Evolutionary conservation across 2,888 invertebrate species (phyloP).

Genomic region (Clusia tigrina): DNA sequence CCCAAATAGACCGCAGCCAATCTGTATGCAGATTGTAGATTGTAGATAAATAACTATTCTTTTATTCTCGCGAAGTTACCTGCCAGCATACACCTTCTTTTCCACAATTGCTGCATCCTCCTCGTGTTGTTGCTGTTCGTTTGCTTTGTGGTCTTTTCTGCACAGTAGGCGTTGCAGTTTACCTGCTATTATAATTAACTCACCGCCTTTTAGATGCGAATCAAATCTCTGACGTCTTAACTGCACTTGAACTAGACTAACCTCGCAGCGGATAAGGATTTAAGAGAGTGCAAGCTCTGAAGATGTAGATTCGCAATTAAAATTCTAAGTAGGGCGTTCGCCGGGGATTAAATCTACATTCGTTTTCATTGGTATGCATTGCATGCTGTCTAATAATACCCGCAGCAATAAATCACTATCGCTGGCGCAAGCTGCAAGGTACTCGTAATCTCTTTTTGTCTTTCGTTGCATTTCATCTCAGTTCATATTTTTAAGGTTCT

Average conservation of each 20-base stretch:
- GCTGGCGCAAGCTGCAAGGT: background rate
- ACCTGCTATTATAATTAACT: background rate
- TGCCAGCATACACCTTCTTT: too few relatives aligned
- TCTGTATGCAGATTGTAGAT: too few relatives aligned
- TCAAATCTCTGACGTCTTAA: background rate
- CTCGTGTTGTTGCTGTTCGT: background rate
- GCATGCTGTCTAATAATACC: background rate
- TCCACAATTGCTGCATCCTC: too few relatives aligned
- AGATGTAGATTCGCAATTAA: slow-evolving; percentile 8
- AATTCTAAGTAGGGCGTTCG: slow-evolving; percentile 6
- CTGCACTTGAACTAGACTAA: background rate
- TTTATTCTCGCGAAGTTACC: too few relatives aligned
- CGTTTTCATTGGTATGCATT: background rate
- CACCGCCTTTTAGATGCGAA: background rate
- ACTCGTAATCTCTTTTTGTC: too few relatives aligned
- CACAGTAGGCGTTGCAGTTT: slow-evolving; percentile 1
- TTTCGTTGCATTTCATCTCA: too few relatives aligned
- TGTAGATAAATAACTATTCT: too few relatives aligned
- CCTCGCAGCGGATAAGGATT: background rate
- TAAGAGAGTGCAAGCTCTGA: too few relatives aligned
- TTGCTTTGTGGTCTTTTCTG: too few relatives aligned
- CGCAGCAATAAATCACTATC: background rate
- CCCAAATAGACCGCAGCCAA: too few relatives aligned
- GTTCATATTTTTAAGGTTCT: too few relatives aligned
- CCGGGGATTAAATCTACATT: background rate